Base-by-base conservation (phyloP, 2,888 invertebrate genomes). In the Microctonus aethiopoides region DNA sequence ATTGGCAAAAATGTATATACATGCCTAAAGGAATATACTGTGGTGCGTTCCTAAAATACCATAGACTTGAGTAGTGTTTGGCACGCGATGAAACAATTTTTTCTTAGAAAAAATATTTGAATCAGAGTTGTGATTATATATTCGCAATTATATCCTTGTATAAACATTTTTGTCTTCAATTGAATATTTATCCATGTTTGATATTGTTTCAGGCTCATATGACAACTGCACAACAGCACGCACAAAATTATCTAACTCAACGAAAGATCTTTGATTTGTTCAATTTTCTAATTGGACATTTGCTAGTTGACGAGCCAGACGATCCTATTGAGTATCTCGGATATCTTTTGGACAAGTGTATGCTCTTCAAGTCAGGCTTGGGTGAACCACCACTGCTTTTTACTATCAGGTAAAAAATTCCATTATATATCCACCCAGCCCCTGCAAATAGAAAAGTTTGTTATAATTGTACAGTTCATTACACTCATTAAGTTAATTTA, bases 381-480 rank as follows among this genome's bases (percentile, higher is more conserved):
- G 80, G 82, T n/a, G 80, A 84, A 13, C 87, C 89, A 7, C 88
- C 88, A 10, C 74, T 89, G 20, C 82, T 89, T 36, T 89, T 88
- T 75, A 74, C 77, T 22, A 71, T 75, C 20, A 74, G 81, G 83
- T 82, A 80, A 78, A 56, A 74, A 60, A 51, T 41, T 9, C 36
- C 32, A 51, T 36, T 36, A 59, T 16, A 34, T 32, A 32, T 16
- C 16, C 29, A 32, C 57, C 32, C 9, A 16, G 29, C 16, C 16
- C 22, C 60, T 36, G 32, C 16, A 34, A 60, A 39, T 36, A 16
- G 26, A 57, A 16, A 46, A 46, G 6, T 46, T 20, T 46, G 16
- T 16, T 46, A 46, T 46, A 46, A 46, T 46, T 46, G 46, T 16
- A 46, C 46, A 16, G 46, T 46, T 46, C 46, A 46, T 46, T 46